These are phyloP conservation scores for Drosophila seclusa DNA, from an alignment of 2,888 invertebrate genomes.

Conservation along the genomic window DNA sequence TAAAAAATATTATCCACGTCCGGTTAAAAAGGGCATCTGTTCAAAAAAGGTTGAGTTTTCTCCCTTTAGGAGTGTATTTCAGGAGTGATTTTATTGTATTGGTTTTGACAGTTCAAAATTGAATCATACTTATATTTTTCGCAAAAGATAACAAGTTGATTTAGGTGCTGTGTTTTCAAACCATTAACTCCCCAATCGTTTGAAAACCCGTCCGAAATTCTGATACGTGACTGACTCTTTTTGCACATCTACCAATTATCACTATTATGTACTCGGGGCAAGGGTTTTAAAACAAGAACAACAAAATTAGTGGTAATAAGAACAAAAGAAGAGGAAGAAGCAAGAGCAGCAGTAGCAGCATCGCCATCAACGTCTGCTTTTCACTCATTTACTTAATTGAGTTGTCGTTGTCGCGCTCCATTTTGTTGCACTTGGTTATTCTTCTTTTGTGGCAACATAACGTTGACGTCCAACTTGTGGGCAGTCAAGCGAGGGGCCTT, in stretches of 20 bases:
- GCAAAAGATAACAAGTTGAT: neutral
- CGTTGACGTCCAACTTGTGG: constrained; percentile 40
- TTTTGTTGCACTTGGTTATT: constrained; percentile 52
- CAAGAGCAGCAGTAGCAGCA: constrained; percentile 23
- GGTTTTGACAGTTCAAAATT: neutral
- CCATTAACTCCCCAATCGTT: neutral
- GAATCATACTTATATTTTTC: neutral
- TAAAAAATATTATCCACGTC: neutral
- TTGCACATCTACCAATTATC: constrained; percentile 19
- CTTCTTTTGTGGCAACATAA: constrained; percentile 52
- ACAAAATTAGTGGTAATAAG: constrained; percentile 24
- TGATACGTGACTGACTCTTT: constrained; percentile 10
- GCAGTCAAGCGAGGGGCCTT: constrained; percentile 19
- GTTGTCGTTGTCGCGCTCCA: constrained; percentile 64
- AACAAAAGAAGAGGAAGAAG: constrained; percentile 5
- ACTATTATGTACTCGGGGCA: constrained; percentile 10
- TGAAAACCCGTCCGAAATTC: neutral
- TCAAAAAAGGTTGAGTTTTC: neutral
- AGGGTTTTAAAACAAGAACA: constrained; percentile 11
- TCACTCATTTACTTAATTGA: constrained; percentile 73
- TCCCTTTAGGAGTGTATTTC: neutral
- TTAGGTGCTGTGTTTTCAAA: neutral
- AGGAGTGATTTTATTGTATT: neutral
- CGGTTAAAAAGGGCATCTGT: neutral
- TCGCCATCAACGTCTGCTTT: constrained; percentile 46